Conservation (phyloP, 1,140 invertebrate genomes). For the Bombus vancouverensis region DNA sequence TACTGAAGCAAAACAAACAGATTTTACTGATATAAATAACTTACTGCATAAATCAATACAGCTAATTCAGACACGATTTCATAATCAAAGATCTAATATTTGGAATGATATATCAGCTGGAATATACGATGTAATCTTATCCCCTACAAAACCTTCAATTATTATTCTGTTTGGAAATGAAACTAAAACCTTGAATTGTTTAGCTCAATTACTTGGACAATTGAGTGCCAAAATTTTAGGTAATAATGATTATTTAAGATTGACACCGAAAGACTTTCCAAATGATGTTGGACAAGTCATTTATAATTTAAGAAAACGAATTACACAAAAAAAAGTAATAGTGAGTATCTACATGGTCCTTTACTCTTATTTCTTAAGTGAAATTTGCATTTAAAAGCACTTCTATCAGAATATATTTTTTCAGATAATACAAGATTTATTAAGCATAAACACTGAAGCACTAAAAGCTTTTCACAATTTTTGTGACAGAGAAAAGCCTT, state of each 20-base stretch:
- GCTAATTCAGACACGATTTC: constrained; percentile 55
- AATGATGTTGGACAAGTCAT: constrained; percentile 69
- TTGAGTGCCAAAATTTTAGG: constrained; percentile 63
- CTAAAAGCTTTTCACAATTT: constrained; percentile 76
- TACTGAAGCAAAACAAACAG: neutral
- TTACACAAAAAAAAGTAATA: constrained; percentile 65
- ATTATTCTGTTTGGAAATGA: constrained; percentile 72
- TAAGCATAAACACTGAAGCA: constrained; percentile 68
- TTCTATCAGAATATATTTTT: constrained; percentile 60
- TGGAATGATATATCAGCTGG: constrained; percentile 70
- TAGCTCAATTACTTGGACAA: constrained; percentile 67
- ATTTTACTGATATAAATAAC: neutral
- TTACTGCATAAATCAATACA: constrained; percentile 27
- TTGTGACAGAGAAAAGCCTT: constrained; percentile 73
- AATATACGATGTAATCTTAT: constrained; percentile 60
- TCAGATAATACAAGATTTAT: constrained; percentile 72
- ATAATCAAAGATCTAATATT: constrained; percentile 66
- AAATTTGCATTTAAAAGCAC: neutral
- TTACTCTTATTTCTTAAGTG: neutral
- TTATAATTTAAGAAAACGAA: constrained; percentile 42
- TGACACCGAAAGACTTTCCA: constrained; percentile 69
- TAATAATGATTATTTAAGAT: constrained; percentile 47
- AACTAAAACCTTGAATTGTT: constrained; percentile 66
- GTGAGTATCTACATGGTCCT: constrained; percentile 66
- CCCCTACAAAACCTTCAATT: constrained; percentile 62